Percentiles rank a stretch among this genome's conserved stretches.
Conservation (phyloP, 2,797 vertebrate genomes). For the Platalea minor region DNA sequence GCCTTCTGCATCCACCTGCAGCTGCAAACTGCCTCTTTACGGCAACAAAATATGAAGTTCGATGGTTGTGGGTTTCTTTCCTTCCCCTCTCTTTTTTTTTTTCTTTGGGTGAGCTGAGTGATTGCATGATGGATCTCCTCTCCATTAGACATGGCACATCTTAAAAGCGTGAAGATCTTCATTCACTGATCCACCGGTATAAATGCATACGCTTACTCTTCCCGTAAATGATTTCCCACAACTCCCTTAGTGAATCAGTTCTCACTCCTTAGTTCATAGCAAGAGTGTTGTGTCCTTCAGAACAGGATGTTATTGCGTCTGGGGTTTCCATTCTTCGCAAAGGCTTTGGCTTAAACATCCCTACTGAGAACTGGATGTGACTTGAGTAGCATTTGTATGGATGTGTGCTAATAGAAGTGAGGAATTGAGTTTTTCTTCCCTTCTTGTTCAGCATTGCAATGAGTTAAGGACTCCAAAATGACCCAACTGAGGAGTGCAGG, state of each 20-base stretch:
- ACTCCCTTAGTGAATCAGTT: neutral
- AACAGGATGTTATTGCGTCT: neutral
- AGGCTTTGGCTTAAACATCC: neutral
- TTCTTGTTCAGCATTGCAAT: neutral
- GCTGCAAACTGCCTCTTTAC: neutral
- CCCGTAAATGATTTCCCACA: neutral
- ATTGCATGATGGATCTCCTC: neutral
- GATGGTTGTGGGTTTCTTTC: neutral
- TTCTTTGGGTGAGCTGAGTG: neutral
- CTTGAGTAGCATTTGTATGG: neutral
- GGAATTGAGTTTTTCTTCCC: neutral
- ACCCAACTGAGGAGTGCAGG: neutral
- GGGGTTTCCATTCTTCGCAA: neutral
- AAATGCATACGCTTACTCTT: neutral
- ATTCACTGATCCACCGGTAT: neutral
- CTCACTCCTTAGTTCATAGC: neutral
- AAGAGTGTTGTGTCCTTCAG: neutral
- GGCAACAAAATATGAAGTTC: neutral
- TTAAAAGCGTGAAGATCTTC: neutral
- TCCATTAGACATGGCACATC: neutral
- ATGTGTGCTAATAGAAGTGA: neutral
- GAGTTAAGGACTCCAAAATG: neutral
- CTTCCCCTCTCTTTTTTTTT: too few species aligned
- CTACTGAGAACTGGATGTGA: neutral
- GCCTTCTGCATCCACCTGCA: neutral